Percentiles rank a stretch among this genome's conserved stretches.
phyloP scores from a whole-genome alignment of 2,797 vertebrate genomes.

The Macropus fuliginosus region DNA sequence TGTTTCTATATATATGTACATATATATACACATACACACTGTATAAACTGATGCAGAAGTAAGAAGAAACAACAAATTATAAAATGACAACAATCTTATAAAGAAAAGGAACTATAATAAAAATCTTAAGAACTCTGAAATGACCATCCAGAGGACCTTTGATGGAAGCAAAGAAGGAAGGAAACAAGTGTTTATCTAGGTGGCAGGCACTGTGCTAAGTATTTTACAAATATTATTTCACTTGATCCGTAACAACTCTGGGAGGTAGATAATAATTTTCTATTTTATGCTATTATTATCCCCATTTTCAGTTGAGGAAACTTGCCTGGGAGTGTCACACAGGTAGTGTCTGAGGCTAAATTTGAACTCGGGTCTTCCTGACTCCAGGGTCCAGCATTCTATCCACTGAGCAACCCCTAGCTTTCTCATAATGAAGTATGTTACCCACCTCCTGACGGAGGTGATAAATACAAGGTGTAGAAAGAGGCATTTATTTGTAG shows the following conservation, averaged over 20 bases:
- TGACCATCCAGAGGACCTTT: neutral
- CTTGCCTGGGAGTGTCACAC: neutral
- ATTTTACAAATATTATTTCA: neutral
- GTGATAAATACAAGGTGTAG: neutral
- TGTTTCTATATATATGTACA: too few species aligned
- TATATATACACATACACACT: neutral
- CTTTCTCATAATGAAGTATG: neutral
- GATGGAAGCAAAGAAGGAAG: neutral
- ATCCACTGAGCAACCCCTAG: neutral
- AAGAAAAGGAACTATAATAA: neutral
- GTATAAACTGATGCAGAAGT: neutral
- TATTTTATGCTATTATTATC: neutral
- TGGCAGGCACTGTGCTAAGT: neutral
- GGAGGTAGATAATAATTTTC: neutral
- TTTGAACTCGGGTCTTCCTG: neutral
- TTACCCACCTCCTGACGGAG: neutral
- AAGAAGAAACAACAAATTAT: neutral
- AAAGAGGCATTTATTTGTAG: neutral
- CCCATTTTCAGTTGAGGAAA: neutral
- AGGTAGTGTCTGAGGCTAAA: neutral
- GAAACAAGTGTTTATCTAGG: neutral
- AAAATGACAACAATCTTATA: neutral
- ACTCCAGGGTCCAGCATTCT: neutral
- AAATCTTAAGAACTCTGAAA: neutral
- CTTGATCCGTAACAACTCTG: neutral